Base-by-base conservation (phyloP, 2,797 vertebrate species). In the Masticophis lateralis region DNA sequence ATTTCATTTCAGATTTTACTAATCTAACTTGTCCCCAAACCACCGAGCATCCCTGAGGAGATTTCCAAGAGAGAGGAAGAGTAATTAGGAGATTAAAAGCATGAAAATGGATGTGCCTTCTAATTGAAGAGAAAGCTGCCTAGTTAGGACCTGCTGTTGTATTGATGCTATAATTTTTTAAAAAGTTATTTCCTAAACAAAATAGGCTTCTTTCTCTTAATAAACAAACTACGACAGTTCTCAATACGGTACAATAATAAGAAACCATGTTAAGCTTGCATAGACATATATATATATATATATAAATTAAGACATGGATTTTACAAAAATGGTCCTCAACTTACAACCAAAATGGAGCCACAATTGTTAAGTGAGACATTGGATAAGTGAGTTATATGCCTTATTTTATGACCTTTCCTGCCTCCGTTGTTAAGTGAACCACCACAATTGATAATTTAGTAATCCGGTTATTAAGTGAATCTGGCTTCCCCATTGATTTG, bases 1-100 rank as follows among this genome's bases (percentile, higher is more conserved):
- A 12, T 96, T 94, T 94, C 93, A 94, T 93, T 93, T 90, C 63
- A 63, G 87, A 88, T 25, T 83, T 83, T 83, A 83, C 43, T 83
- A 83, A 83, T 25, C 79, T 20, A 83, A 83, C 37, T 87, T 59
- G 86, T 92, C 66, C 43, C 92, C 94, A 53, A 1, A 11, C 69
- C 32, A 0, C n/a, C 27, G 79, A 51, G 1, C 57, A 5, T 16
- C 57, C 86, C 89, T 20, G 59, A 18, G 60, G 56, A 96, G 94
- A 63, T 87, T 83, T 92, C 25, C 94, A 53, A 83, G 53, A 89
- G 1, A 79, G 61, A 32, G 86, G 90, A 60, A 95, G 83, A 96
- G 10, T 2, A 94, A 51, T 51, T 86, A 55, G 53, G 4, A 60
- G 43, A 37, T 88, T 69, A 43, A 25, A 92, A 93, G 89, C 2